Evolutionary conservation across 1,140 invertebrate genomes (phyloP).

Genomic region (Orussus abietinus): DNA sequence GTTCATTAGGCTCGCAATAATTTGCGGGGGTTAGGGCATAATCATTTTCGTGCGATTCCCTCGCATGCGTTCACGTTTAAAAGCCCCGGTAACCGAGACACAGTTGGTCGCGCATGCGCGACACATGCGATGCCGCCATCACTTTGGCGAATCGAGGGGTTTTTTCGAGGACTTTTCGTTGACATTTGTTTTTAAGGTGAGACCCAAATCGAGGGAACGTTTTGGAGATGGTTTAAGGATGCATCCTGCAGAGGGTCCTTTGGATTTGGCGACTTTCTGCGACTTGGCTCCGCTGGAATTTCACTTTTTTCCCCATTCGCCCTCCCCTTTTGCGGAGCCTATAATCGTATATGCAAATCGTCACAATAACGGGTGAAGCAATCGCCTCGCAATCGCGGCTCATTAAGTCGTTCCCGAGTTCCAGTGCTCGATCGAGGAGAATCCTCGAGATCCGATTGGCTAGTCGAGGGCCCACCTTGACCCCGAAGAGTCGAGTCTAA

Average conservation of each 20-base stretch:
- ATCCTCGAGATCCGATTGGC: constrained; percentile 35
- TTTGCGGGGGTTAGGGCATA: too few species aligned
- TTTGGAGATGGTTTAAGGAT: too few species aligned
- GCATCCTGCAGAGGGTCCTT: too few species aligned
- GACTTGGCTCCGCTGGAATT: constrained; percentile 19
- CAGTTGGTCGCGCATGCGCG: constrained; percentile 14
- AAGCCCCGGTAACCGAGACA: too few species aligned
- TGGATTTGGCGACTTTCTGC: neutral
- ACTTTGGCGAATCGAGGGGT: constrained; percentile 8
- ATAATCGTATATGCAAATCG: constrained; percentile 55
- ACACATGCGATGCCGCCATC: constrained; percentile 19
- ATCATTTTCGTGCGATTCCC: neutral
- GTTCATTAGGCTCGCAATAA: constrained; percentile 26
- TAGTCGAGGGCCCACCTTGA: constrained; percentile 40
- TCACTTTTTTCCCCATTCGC: constrained; percentile 16
- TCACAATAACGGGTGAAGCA: constrained; percentile 43
- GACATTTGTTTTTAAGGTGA: constrained; percentile 7
- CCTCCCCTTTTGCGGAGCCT: constrained; percentile 29
- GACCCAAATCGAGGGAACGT: too few species aligned
- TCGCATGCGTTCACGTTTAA: too few species aligned
- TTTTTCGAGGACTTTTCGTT: constrained; percentile 4
- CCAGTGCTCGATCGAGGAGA: constrained; percentile 41
- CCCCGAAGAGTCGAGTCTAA: constrained; percentile 22
- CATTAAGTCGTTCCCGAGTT: constrained; percentile 53
- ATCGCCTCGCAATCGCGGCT: constrained; percentile 49